These are phyloP conservation scores for Micropterix aruncella DNA, from an alignment of 2,888 invertebrate genomes.

Conservation along the genomic window DNA sequence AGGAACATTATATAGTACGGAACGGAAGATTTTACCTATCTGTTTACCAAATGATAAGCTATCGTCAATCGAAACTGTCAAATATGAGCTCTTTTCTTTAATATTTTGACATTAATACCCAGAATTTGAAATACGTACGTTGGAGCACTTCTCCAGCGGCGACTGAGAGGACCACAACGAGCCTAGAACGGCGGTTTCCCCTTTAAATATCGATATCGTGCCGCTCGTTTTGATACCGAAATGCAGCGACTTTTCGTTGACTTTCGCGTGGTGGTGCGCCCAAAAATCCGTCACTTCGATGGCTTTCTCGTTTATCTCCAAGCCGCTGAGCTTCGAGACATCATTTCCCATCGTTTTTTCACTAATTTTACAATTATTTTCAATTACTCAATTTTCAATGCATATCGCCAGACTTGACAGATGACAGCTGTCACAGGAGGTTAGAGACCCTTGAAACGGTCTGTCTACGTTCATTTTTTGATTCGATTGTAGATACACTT, in stretches of 20 bases:
- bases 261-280: constrained; percentile 51
- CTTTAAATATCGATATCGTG: constrained; percentile 60
- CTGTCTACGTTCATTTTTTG: too few species aligned
- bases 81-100: too few species aligned
- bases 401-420: too few species aligned
- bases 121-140: constrained; percentile 46
- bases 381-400: background rate
- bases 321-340: constrained; percentile 52
- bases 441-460: too few species aligned
- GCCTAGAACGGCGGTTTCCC: constrained; percentile 50
- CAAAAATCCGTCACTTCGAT: constrained; percentile 69
- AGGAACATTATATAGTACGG: too few species aligned
- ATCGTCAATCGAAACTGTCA: too few species aligned
- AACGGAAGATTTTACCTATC: too few species aligned
- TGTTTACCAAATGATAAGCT: too few species aligned
- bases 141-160: constrained; percentile 62
- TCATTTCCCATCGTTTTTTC: constrained; percentile 59
- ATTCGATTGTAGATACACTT: too few species aligned
- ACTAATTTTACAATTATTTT: background rate
- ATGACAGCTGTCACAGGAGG: too few species aligned
- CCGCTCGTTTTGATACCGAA: constrained; percentile 39
- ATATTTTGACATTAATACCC: too few species aligned
- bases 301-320: constrained; percentile 62
- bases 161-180: constrained; percentile 49
- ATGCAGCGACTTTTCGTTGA: constrained; percentile 39